phyloP scores from a whole-genome alignment of 1,140 invertebrate species.

The Brachionus rotundiformis region DNA sequence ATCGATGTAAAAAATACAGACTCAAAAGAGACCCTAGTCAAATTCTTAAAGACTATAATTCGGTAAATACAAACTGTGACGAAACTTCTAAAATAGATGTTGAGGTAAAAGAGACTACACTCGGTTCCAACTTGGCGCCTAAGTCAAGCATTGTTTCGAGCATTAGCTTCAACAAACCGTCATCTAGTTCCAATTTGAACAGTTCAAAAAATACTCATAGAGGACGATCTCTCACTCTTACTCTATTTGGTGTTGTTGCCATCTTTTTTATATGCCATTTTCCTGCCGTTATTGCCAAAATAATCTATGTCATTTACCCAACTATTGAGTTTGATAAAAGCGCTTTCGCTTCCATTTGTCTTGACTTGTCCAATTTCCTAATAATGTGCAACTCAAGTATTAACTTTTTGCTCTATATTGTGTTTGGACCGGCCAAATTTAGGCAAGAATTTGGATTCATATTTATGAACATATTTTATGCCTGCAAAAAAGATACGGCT shows the following conservation, averaged over 20 bases:
- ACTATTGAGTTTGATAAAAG: conserved; percentile 29
- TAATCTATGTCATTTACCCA: conserved; percentile 32
- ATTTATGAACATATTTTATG: conserved; percentile 1
- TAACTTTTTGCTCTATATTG: conserved; percentile 49
- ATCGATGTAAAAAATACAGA: conserved; percentile 48
- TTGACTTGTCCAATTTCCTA: conserved; percentile 41
- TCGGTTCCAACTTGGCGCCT: not conserved
- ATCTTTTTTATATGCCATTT: conserved; percentile 47
- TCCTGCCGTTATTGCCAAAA: conserved; percentile 31
- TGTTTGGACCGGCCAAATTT: conserved; percentile 47
- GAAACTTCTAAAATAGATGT: not conserved
- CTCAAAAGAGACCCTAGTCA: conserved; percentile 3
- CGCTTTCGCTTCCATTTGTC: conserved; percentile 11
- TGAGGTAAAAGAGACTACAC: conserved; percentile 12
- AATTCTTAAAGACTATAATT: conserved; percentile 43
- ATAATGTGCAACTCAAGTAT: conserved; percentile 51
- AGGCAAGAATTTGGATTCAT: conserved; percentile 44
- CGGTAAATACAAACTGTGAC: conserved; percentile 9
- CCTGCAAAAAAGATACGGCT: not conserved
- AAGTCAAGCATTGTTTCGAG: conserved; percentile 12
- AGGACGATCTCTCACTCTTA: not conserved
- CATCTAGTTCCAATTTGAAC: not conserved
- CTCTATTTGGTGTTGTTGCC: conserved; percentile 40
- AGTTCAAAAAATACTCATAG: not conserved
- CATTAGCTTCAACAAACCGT: not conserved